Percentiles rank a stretch among this genome's conserved stretches.
Evolutionary conservation across 1,140 invertebrate species (phyloP).

Genomic region (Drosophila lacteicornis): DNA sequence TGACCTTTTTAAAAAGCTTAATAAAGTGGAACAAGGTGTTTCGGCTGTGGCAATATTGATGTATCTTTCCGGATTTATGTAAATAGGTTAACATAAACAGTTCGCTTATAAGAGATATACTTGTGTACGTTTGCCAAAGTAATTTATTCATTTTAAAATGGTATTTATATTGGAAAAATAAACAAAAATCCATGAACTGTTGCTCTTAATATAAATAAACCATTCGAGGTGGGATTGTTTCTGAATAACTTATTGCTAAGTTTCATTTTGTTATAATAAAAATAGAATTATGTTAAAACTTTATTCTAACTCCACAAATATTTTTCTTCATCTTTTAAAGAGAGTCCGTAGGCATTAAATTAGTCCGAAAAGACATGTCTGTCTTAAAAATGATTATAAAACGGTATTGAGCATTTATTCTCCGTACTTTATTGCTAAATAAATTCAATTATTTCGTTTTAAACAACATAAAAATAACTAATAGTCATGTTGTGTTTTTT

Average conservation of each 20-base stretch:
- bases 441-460: neutral
- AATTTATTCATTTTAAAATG: slow-evolving; percentile 6
- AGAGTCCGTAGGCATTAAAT: neutral
- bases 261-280: too few species aligned
- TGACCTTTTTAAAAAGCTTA: slow-evolving; percentile 11
- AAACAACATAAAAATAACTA: neutral
- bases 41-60: neutral
- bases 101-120: neutral
- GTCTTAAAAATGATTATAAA: neutral
- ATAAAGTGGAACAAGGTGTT: slow-evolving; percentile 4
- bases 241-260: neutral
- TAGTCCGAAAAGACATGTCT: too few species aligned
- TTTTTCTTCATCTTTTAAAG: neutral
- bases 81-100: slow-evolving; percentile 3
- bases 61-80: slow-evolving; percentile 22
- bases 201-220: slow-evolving; percentile 3
- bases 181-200: neutral
- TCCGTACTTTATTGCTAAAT: neutral
- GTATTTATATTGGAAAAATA: neutral
- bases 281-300: neutral
- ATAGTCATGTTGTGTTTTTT: neutral
- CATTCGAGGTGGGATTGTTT: neutral
- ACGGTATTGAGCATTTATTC: too few species aligned
- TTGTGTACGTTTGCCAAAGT: neutral
- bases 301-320: neutral